phyloP scores from a whole-genome alignment of 2,797 vertebrate species.

The Cyclura pinguis region DNA sequence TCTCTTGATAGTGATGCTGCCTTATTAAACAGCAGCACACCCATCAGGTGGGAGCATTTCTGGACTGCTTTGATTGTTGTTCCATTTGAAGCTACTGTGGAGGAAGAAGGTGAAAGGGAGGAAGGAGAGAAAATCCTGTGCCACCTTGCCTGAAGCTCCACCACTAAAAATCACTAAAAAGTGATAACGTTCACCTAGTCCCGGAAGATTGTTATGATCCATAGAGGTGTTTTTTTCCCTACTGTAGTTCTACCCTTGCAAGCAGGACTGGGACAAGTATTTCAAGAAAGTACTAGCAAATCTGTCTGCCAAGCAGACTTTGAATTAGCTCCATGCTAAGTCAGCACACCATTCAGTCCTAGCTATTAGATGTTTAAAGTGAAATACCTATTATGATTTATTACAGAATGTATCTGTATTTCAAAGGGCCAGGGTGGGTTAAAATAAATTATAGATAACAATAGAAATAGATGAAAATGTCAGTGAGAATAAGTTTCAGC shows the following conservation, averaged over 20 bases:
- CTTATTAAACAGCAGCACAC: background rate
- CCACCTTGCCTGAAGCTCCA: background rate
- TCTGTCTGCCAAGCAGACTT: background rate
- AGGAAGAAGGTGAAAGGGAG: background rate
- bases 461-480: background rate
- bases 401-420: background rate
- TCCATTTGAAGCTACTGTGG: background rate
- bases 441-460: background rate
- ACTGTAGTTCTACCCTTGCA: background rate
- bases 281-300: background rate
- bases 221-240: background rate
- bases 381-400: background rate
- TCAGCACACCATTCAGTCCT: background rate
- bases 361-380: background rate
- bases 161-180: background rate
- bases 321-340: background rate
- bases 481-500: background rate
- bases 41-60: background rate
- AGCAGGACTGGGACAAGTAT: too few species aligned
- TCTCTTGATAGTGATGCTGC: background rate
- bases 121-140: background rate
- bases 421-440: background rate
- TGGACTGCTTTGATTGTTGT: background rate
- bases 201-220: background rate
- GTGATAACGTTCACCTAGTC: background rate